Evolutionary conservation across 2,888 invertebrate species (phyloP), one percentile per base, ranked within the genome.

Genomic region (Antheraea yamamai): DNA sequence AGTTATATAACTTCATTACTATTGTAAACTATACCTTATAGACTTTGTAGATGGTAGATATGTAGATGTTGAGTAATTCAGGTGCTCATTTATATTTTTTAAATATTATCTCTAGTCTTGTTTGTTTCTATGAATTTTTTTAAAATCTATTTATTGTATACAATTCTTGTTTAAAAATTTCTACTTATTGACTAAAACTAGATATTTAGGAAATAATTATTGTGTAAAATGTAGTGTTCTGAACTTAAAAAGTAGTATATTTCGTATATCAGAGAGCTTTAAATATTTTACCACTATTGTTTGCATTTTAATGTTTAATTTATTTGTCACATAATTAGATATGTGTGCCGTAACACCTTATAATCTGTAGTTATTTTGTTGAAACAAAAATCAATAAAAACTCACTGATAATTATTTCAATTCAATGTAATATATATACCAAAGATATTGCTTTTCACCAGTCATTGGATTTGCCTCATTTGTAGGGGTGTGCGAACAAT

Each of bases 1-100:
- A 23, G 78, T 87, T 0, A 88, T 94, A 78, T 93, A 90, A 84
- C 61, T 30, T 74, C 2, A 51, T 51, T 20, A 66, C 26, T 74
- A 10, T 52, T 26, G 26, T 68, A 68, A n/a, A 66, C 51, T 26
- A 64, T 73, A 58, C 51, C 30, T 55, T 55, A 58, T n/a, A 58
- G 35, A 35, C 58, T 64, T 73, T 35, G 26, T 61, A 12, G 12
- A 7, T 7, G 4, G 55, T 18, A 55, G 7, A 20, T 20, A 18
- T 55, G 55, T 73, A 61, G 26, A 73, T 51, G 30, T 23, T 20
- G n/a, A 35, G 39, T 73, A 26, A 64, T 74, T 71, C 66, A 78
- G 81, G 78, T 81, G 81, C 81, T 81, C 80, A 72, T 72, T 30
- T 55, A 64, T 70, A 72, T 52, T 61, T 66, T 55, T 10, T 4